Conservation (phyloP, 2,888 invertebrate species). For the Agelastica alni region DNA sequence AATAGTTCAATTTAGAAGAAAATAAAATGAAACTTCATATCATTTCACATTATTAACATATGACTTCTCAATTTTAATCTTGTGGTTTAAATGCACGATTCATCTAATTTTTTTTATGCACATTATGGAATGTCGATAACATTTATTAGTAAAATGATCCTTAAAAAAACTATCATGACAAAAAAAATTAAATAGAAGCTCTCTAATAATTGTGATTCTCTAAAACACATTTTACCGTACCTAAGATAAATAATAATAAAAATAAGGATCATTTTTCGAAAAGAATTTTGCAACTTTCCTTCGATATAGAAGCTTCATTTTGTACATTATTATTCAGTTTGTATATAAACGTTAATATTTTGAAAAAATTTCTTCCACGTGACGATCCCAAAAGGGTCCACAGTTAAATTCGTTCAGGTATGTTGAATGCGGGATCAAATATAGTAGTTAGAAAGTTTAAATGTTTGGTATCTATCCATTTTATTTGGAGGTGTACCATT, state of each 20-base stretch:
- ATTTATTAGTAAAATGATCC: no score
- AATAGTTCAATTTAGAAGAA: conserved; percentile 35
- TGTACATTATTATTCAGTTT: conserved; percentile 30
- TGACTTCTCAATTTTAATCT: no score
- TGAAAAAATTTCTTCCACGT: conserved; percentile 47
- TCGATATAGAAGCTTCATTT: conserved; percentile 15
- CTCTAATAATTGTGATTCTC: no score
- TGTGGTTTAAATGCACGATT: no score
- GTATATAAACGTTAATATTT: conserved; percentile 35
- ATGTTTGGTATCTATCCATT: conserved; percentile 23
- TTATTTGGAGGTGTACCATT: conserved; percentile 21
- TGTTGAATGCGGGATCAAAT: conserved; percentile 57
- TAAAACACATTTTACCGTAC: no score
- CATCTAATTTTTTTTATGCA: no score
- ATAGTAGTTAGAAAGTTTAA: conserved; percentile 48
- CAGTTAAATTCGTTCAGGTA: conserved; percentile 54
- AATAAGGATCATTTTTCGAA: not conserved
- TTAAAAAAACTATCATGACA: no score
- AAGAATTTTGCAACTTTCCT: not conserved
- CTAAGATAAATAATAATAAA: no score
- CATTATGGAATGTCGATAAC: no score
- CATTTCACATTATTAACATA: no score
- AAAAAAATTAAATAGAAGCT: no score
- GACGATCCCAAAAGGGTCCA: conserved; percentile 40
- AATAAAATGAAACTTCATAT: conserved; percentile 20